phyloP scores from a whole-genome alignment of 2,888 invertebrate genomes.

The Archips xylosteana region DNA sequence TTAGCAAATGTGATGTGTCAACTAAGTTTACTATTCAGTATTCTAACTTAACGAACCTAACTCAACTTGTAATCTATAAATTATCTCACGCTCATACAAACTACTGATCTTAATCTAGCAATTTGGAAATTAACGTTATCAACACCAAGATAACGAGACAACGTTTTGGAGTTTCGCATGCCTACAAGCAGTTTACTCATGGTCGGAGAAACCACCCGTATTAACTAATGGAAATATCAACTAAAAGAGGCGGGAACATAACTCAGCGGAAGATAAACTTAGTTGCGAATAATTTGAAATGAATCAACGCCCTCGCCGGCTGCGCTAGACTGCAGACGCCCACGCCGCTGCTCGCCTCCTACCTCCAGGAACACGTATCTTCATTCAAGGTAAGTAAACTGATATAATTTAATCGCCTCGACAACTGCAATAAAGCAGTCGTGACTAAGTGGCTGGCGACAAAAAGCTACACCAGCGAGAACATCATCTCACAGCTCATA shows the following conservation, averaged over 20 bases:
- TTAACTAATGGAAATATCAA: constrained; percentile 32
- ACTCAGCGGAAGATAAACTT: constrained; percentile 70
- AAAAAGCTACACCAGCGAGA: constrained; percentile 12
- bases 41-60: not conserved
- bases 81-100: not conserved
- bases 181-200: not conserved
- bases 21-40: not conserved
- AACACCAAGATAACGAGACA: not conserved
- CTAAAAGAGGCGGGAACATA: constrained; percentile 60
- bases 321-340: constrained; percentile 39
- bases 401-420: constrained; percentile 11
- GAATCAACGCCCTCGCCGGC: constrained; percentile 54
- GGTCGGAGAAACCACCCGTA: constrained; percentile 22
- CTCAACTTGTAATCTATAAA: not conserved
- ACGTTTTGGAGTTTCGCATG: not conserved
- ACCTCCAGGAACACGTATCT: constrained; percentile 42
- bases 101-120: constrained; percentile 12
- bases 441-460: not conserved
- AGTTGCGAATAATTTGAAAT: constrained; percentile 69
- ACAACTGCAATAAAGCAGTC: constrained; percentile 1
- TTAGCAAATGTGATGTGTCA: too few species aligned
- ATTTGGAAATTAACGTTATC: constrained; percentile 6
- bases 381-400: constrained; percentile 35
- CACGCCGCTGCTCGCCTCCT: constrained; percentile 47
- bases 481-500: constrained; percentile 30